These are phyloP conservation scores for Sus scrofa DNA, from an alignment of 2,113 vertebrate species.

Conservation along the genomic window DNA sequence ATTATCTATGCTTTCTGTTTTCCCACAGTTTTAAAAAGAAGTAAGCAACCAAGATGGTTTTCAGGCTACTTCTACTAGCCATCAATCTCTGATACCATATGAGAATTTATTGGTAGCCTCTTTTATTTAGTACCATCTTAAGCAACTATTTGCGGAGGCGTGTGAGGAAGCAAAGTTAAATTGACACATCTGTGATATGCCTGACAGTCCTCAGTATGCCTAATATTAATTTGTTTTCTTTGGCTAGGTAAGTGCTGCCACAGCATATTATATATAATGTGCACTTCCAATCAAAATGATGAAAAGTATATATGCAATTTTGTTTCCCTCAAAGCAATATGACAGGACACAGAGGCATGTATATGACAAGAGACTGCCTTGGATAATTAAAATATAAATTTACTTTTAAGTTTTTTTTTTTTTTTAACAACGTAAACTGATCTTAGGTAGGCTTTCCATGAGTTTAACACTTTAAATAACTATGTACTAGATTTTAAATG, in stretches of 20 bases:
- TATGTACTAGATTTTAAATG: slow-evolving; percentile 42
- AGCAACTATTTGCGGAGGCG: slow-evolving; percentile 86
- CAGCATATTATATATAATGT: slow-evolving; percentile 85
- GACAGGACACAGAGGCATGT: slow-evolving; percentile 71
- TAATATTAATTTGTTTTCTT: slow-evolving; percentile 91
- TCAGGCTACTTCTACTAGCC: slow-evolving; percentile 67
- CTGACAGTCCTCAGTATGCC: slow-evolving; percentile 87
- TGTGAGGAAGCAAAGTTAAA: slow-evolving; percentile 87
- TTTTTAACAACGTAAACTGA: slow-evolving; percentile 18
- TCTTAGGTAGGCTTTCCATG: background rate
- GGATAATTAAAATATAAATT: slow-evolving; percentile 66
- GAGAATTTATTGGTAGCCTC: slow-evolving; percentile 81
- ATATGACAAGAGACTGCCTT: background rate
- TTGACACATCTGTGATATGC: slow-evolving; percentile 87
- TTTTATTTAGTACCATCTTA: slow-evolving; percentile 83
- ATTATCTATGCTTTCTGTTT: background rate
- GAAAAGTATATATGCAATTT: slow-evolving; percentile 79
- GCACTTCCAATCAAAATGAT: slow-evolving; percentile 87
- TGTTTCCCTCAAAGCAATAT: slow-evolving; percentile 73
- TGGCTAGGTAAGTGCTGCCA: slow-evolving; percentile 89
- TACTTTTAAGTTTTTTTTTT: slow-evolving; percentile 53
- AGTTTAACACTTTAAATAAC: slow-evolving; percentile 34
- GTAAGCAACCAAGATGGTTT: slow-evolving; percentile 74
- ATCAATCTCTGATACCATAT: slow-evolving; percentile 84
- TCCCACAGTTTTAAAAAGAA: slow-evolving; percentile 68